Evolutionary conservation across 2,113 vertebrate species (phyloP), one percentile per base, ranked within the genome.

Genomic region (Onychostoma macrolepis): DNA sequence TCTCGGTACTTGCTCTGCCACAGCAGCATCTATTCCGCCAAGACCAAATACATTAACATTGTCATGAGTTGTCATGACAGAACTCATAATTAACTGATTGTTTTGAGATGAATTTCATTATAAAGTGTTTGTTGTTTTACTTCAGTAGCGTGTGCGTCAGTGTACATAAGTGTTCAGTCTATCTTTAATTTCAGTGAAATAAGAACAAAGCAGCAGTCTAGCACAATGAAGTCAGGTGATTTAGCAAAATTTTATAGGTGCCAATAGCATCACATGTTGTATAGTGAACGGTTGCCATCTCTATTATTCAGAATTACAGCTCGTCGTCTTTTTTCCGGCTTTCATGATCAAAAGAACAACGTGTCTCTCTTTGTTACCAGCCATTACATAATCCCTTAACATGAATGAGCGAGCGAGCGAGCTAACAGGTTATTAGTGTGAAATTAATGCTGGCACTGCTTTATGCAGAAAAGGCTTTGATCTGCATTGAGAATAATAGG

Each of bases 381-480:
- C 65, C 21, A 53, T 71, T 71, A 71, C 43, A 50, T 48, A 69
- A 82, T 67, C 9, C 9, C 15, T 12, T 12, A 67, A 45, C 61
- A 67, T 69, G 61, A 82, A 80, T 61, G 78, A 63, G 78, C 4
- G n/a, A 82, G 58, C 15, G 61, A 81, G 50, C 12, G 36, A 80
- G 56, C 26, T 43, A 65, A 17, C 79, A 45, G 38, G 38, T 50
- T 69, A 48, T 50, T 33, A 28, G 61, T 48, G 7, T 83, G 80
- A 83, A 36, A 53, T 83, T 21, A 30, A 41, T 67, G 13, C 30
- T 83, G 81, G 81, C 28, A 36, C 43, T 50, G 11, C 41, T 71
- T 67, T 24, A 33, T 69, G 36, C 1, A 0, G 19, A 83, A 83
- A 50, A 71, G 4, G 63, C 61, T 83, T 71, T 83, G 41, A 69